Percentiles rank a stretch among this genome's conserved stretches.
These are phyloP conservation scores for Chalcosyrphus nemorum DNA, from an alignment of 2,888 invertebrate species.

Conservation along the genomic window DNA sequence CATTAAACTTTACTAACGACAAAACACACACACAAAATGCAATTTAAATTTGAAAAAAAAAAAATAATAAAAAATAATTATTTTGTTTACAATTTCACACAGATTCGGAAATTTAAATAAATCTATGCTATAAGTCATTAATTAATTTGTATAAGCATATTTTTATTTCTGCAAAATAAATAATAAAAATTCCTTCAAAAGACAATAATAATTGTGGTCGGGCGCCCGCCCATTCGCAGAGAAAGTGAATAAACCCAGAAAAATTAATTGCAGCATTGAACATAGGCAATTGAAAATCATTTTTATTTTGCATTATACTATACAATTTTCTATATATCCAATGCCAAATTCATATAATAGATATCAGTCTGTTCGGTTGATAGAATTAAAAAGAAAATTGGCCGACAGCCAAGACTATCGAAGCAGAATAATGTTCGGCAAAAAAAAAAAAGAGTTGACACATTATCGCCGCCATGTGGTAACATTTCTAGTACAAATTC, in stretches of 20 bases:
- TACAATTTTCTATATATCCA: conserved; percentile 12
- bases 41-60: conserved; percentile 1
- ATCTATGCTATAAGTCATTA: conserved; percentile 22
- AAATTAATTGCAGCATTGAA: conserved; percentile 73
- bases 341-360: conserved; percentile 36
- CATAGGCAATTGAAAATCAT: conserved; percentile 71
- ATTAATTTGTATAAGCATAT: conserved; percentile 38
- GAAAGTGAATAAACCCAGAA: conserved; percentile 70
- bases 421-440: conserved; percentile 56
- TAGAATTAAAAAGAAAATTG: conserved; percentile 60
- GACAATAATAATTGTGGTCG: conserved; percentile 10
- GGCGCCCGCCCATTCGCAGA: conserved; percentile 16
- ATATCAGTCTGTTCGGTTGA: conserved; percentile 48
- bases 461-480: conserved; percentile 61
- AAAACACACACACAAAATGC: conserved; percentile 1
- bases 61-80: conserved; percentile 15
- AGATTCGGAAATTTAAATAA: not conserved
- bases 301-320: conserved; percentile 39
- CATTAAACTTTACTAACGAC: too few species aligned
- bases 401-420: conserved; percentile 45
- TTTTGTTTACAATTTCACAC: conserved; percentile 38
- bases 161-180: conserved; percentile 71
- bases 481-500: conserved; percentile 12
- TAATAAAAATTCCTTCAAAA: conserved; percentile 21
- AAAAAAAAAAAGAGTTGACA: conserved; percentile 70